Percentiles rank a stretch among this genome's conserved stretches.
Evolutionary conservation across 2,113 vertebrate genomes (phyloP).

Genomic region (Australoheros scitulus): DNA sequence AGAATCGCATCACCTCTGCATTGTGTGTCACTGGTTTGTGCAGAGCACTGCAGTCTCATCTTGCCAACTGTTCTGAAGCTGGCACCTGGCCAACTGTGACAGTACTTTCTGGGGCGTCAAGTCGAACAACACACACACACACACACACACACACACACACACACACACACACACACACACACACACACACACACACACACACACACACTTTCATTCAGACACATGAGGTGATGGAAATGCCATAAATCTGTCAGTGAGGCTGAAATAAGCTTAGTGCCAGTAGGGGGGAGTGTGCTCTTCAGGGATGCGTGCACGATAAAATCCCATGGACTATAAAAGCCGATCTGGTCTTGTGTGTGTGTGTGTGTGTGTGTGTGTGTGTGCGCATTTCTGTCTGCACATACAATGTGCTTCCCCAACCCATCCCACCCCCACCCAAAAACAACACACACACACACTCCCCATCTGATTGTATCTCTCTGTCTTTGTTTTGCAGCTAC

Average conservation of each 20-base stretch:
- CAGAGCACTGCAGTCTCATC: conserved; percentile 50
- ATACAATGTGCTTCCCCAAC: conserved; percentile 18
- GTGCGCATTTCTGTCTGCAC: conserved; percentile 42
- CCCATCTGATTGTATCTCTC: conserved; percentile 41
- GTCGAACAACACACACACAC: conserved; percentile 22
- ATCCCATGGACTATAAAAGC: conserved; percentile 63
- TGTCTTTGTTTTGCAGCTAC: conserved; percentile 34
- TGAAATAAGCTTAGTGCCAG: conserved; percentile 68
- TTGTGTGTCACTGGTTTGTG: conserved; percentile 41
- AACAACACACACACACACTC: conserved; percentile 6
- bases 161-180: conserved; percentile 4
- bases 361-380: conserved; percentile 16
- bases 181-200: conserved; percentile 11
- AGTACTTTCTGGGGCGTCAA: conserved; percentile 54
- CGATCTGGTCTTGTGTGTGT: conserved; percentile 29
- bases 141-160: neutral
- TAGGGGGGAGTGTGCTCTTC: conserved; percentile 53
- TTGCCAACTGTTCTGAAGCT: conserved; percentile 53
- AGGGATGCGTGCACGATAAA: conserved; percentile 52
- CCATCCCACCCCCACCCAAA: neutral
- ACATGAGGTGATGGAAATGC: conserved; percentile 56
- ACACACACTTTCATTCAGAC: conserved; percentile 35
- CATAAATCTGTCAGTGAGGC: conserved; percentile 65
- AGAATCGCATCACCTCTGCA: conserved; percentile 41
- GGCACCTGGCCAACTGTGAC: conserved; percentile 70